Percentiles rank a stretch among this genome's conserved stretches.
phyloP scores from a whole-genome alignment of 2,888 invertebrate genomes.

The Xestoiulus laeticollis region DNA sequence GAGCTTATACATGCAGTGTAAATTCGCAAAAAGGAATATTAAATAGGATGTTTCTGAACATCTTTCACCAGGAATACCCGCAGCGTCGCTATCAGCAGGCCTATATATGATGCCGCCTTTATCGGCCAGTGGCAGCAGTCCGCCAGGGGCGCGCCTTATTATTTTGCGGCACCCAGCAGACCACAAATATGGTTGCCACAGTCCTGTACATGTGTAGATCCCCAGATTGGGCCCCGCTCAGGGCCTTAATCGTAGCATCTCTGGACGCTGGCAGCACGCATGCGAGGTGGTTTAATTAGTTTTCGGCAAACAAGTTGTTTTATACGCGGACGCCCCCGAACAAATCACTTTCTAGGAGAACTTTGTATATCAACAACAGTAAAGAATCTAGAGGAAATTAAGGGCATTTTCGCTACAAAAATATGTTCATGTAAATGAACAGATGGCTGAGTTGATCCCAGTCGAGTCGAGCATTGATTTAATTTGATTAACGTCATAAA shows the following conservation, averaged over 20 bases:
- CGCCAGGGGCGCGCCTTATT: conserved; percentile 23
- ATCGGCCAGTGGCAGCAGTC: background rate
- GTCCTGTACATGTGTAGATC: conserved; percentile 21
- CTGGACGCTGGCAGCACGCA: conserved; percentile 3
- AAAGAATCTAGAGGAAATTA: background rate
- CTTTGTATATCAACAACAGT: background rate
- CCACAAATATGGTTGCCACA: no score
- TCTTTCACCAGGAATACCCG: background rate
- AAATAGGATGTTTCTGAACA: background rate
- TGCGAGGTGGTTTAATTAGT: background rate
- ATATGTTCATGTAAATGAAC: background rate
- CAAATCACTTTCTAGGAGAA: background rate
- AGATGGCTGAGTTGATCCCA: no score
- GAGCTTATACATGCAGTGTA: background rate
- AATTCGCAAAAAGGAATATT: background rate
- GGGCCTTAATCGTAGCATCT: background rate
- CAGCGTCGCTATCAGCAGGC: background rate
- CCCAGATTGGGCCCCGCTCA: background rate
- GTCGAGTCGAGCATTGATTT: background rate
- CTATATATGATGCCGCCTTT: background rate
- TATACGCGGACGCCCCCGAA: background rate
- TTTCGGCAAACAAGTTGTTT: conserved; percentile 3
- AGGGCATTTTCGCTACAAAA: background rate
- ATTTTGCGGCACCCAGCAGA: background rate
- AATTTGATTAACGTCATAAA: background rate